Base-by-base conservation (phyloP, 2,888 invertebrate genomes). In the Aleiodes alternator region DNA sequence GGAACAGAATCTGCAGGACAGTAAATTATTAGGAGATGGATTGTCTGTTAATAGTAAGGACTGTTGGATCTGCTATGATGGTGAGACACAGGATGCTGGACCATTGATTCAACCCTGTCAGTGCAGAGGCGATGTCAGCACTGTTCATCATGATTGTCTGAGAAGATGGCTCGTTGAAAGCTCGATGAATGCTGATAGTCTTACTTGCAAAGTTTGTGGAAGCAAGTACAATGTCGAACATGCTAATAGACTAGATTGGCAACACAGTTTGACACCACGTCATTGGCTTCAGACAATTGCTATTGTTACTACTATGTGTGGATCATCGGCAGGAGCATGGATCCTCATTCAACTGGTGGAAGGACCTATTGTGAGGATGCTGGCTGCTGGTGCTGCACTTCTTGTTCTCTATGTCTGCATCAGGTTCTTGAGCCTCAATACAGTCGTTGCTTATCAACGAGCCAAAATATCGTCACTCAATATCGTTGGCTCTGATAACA, bases 61-160 rank as follows among this genome's bases (percentile, higher is more conserved):
- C 89, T 97, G 97, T 88, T 98, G 97, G 97, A 97, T 98, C 84
- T 98, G 97, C 90, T 97, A 97, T 88, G 97, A 97, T 90, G 91
- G 91, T 79, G 93, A 96, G 50, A 93, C 96, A 73, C 90, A 92
- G 23, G 97, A 97, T 86, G 91, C 91, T 66, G 92, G 93, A 12
- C 95, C 96, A 1, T 92, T 97, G 76, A 97, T 98, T 87, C 94
- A 95, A 83, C 97, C 97, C 11, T 98, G 97, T 86, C 94, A 94
- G 74, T 97, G 97, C 89, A 94, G 96, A 59, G 97, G 97, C 8
- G 97, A 97, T 90, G 96, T 97, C n/a, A 95, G 96, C 76, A 95
- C 95, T 43, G 97, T 97, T 69, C 97, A 97, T 90, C 96, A 97
- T 87, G 96, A 97, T 88, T 97, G 97, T 88, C 92, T 97, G 72